Base-by-base conservation (phyloP, 2,888 invertebrate species). In the Trisateles emortualis region DNA sequence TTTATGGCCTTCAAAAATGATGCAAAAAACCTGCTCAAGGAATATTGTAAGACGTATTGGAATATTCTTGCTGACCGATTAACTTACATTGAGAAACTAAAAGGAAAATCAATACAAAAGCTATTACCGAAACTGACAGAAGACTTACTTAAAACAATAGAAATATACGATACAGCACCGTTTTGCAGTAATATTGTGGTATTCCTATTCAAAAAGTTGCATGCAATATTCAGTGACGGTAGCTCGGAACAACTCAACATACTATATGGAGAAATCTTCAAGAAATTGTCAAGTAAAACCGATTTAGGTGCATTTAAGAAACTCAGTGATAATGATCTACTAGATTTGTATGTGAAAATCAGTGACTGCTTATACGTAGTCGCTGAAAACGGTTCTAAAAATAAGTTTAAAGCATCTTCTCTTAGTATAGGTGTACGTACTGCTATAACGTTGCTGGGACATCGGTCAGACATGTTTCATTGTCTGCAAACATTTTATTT, bases 1-100 rank as follows among this genome's bases (percentile, higher is more conserved):
- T 84, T 78, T 54, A 87, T 90, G 86, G 82, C 88, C 0, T 91
- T 91, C 11, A 87, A 91, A 58, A 59, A 67, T 0, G 83, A 86
- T 0, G 41, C 73, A 0, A 72, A 78, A 26, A 59, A 78, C 1
- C 61, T 88, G 0, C 64, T 89, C 0, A 68, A 64, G 0, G 87
- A 90, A 35, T 86, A 91, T 49, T 64, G 61, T 24, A 91, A 90
- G 54, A 90, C 89, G 0, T 92, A 92, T 55, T 90, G 90, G 87
- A 86, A 85, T 14, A 83, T 92, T 0, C 22, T 92, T 0, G 83
- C 76, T 0, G 91, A 92, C 39, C 63, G 90, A 29, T 56, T 92
- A 0, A 51, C 68, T 0, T 92, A 82, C 42, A 78, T 91, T 0
- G 90, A 89, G 24, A 85, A 72, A 50, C 62, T 90, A 0, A 87